These are phyloP conservation scores for Adelognathus sp. DNA, from an alignment of 2,888 invertebrate genomes.

Conservation along the genomic window DNA sequence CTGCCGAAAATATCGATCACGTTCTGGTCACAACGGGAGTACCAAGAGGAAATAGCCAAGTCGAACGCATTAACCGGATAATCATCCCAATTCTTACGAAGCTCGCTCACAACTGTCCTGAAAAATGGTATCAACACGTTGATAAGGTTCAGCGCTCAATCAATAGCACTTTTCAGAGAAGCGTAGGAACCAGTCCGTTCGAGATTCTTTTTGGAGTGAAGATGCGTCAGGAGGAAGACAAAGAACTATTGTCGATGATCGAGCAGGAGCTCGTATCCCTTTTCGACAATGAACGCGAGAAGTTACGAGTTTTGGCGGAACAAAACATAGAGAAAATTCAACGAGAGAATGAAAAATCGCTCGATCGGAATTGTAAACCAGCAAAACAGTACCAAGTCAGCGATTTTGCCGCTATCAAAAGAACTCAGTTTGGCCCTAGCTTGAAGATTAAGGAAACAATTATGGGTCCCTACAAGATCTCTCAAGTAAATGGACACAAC, in stretches of 20 bases:
- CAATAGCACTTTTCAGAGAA: conserved; percentile 21
- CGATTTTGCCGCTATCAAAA: conserved; percentile 55
- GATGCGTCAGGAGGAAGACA: conserved; percentile 26
- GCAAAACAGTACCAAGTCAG: conserved; percentile 59
- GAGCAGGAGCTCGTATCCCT: neutral
- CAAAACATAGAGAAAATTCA: conserved; percentile 54
- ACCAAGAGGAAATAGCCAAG: conserved; percentile 59
- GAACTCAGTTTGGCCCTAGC: conserved; percentile 56
- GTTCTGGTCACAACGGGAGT: conserved; percentile 69
- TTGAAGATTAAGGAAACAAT: conserved; percentile 53
- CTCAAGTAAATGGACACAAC: conserved; percentile 10
- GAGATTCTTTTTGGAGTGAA: conserved; percentile 25
- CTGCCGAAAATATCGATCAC: conserved; percentile 46
- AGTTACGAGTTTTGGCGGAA: conserved; percentile 40
- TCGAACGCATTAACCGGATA: conserved; percentile 33
- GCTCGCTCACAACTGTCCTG: conserved; percentile 31
- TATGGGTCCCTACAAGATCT: conserved; percentile 58
- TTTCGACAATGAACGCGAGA: conserved; percentile 48
- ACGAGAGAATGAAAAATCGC: conserved; percentile 59
- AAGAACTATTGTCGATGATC: neutral
- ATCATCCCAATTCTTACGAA: conserved; percentile 53
- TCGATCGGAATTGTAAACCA: conserved; percentile 55
- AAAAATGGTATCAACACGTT: conserved; percentile 36
- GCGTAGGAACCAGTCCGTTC: conserved; percentile 27
- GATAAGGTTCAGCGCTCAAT: conserved; percentile 16